Conservation (phyloP, 2,888 invertebrate genomes). For the Zaprionus lineosus region DNA sequence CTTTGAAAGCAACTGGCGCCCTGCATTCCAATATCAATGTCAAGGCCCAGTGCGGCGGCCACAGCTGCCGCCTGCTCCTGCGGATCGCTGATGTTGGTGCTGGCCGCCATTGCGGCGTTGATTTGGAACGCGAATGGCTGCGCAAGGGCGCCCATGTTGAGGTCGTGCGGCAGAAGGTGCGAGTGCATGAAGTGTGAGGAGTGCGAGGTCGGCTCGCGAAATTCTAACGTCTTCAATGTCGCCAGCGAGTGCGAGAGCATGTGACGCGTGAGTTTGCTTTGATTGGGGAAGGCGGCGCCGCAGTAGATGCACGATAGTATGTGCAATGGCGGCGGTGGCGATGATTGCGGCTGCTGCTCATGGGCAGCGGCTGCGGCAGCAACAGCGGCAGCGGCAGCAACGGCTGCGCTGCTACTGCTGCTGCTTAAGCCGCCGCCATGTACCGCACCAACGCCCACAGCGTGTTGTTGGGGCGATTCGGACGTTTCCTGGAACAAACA, state of each 20-base stretch:
- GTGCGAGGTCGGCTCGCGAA: constrained; percentile 87
- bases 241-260: constrained; percentile 94
- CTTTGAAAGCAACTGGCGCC: constrained; percentile 68
- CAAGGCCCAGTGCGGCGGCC: constrained; percentile 79
- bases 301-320: constrained; percentile 94
- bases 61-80: constrained; percentile 80
- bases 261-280: constrained; percentile 95
- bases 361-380: constrained; percentile 63
- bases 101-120: constrained; percentile 80
- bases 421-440: constrained; percentile 64
- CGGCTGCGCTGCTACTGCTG: constrained; percentile 67
- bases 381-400: constrained; percentile 53
- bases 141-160: constrained; percentile 77
- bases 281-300: constrained; percentile 93
- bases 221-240: constrained; percentile 93
- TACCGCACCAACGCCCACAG: constrained; percentile 84
- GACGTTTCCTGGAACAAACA: constrained; percentile 91
- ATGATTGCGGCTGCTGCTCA: constrained; percentile 71
- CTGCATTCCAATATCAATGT: constrained; percentile 77
- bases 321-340: constrained; percentile 75
- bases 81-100: constrained; percentile 76
- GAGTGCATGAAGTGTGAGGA: constrained; percentile 85
- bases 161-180: constrained; percentile 83
- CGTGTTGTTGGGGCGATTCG: constrained; percentile 86
- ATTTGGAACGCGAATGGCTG: constrained; percentile 83